These are phyloP conservation scores for Candoia aspera DNA, from an alignment of 2,113 vertebrate species.

Conservation along the genomic window DNA sequence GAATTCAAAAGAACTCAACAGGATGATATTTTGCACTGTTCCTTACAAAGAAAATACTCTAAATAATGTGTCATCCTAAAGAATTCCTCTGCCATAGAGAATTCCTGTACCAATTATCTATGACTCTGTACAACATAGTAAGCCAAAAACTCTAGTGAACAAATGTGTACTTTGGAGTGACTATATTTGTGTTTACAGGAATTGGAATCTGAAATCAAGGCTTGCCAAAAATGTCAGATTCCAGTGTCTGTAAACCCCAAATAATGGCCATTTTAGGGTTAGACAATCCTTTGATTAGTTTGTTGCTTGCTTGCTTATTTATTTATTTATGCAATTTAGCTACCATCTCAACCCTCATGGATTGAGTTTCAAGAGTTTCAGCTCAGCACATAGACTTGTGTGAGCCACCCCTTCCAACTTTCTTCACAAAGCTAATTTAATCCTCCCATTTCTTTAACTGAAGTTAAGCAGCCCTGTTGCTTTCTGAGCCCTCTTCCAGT, in stretches of 20 bases:
- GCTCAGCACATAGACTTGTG: neutral
- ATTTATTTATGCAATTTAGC: too few species aligned
- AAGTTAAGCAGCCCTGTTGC: neutral
- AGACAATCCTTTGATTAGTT: neutral
- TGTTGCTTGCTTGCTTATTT: neutral
- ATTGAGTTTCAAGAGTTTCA: neutral
- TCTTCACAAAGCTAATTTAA: neutral
- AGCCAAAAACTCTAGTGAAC: neutral
- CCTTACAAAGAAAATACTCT: neutral
- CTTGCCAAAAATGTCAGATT: neutral
- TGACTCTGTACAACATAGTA: neutral
- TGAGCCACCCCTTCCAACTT: neutral
- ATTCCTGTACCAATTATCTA: neutral
- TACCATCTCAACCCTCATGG: neutral
- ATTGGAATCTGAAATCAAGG: neutral
- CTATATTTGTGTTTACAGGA: neutral
- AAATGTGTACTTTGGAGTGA: neutral
- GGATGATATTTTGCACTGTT: neutral
- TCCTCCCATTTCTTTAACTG: neutral
- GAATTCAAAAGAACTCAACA: neutral
- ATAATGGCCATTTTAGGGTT: neutral
- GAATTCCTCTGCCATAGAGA: neutral
- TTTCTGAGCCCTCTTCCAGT: neutral
- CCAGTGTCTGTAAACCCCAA: neutral
- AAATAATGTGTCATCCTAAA: neutral